Evolutionary conservation across 2,113 vertebrate genomes (phyloP).

Genomic region (Syrrhaptes paradoxus): DNA sequence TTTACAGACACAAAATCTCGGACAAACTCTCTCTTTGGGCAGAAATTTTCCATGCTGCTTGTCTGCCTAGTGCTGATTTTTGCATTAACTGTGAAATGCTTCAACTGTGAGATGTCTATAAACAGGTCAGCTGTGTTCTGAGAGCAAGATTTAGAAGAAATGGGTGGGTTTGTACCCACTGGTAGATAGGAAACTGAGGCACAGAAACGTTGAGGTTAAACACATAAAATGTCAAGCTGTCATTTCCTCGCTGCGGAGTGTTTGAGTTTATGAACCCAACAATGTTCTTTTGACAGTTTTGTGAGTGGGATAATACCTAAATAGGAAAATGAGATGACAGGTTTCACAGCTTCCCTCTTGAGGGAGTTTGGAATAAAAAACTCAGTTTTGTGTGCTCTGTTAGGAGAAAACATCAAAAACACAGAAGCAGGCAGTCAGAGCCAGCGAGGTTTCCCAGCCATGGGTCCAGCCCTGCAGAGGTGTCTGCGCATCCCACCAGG

Average conservation of each 20-base stretch:
- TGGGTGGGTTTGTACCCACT: not conserved
- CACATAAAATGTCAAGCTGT: not conserved
- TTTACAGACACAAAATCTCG: not conserved
- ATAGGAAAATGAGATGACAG: slow-evolving; percentile 32
- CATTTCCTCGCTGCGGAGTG: not conserved
- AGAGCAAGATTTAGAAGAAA: not conserved
- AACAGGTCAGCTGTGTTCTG: not conserved
- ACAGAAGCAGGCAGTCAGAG: not conserved
- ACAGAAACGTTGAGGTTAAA: not conserved
- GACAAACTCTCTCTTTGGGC: not conserved
- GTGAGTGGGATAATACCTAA: slow-evolving; percentile 45
- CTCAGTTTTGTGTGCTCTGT: not conserved
- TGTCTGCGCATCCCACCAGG: not conserved
- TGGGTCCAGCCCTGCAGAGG: not conserved
- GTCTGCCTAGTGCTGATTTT: not conserved
- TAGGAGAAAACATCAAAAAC: not conserved
- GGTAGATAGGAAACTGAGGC: slow-evolving; percentile 11
- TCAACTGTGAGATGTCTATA: not conserved
- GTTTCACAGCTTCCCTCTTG: slow-evolving; percentile 32
- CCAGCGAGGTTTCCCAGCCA: not conserved
- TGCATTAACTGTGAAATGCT: not conserved
- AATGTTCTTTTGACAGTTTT: slow-evolving; percentile 47
- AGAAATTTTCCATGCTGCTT: not conserved
- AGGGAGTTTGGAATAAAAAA: not conserved
- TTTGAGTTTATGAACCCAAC: slow-evolving; percentile 17